phyloP scores from a whole-genome alignment of 2,113 vertebrate species.

The Tilapia sparmanii region DNA sequence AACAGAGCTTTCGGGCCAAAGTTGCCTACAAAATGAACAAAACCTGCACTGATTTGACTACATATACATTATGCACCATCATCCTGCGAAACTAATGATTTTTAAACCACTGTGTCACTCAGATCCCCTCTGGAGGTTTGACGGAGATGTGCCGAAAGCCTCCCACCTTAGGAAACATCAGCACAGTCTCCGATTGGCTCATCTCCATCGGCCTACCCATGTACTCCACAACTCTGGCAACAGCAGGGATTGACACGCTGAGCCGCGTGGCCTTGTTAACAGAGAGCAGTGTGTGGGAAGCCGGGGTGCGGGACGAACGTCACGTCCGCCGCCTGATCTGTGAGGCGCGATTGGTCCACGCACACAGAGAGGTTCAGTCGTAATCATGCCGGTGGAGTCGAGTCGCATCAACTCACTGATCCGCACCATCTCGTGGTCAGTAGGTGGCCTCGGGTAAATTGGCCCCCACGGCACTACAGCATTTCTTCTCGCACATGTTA shows the following conservation, averaged over 20 bases:
- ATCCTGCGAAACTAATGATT: not conserved
- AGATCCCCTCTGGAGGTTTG: constrained; percentile 93
- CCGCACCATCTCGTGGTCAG: not conserved
- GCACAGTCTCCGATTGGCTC: constrained; percentile 87
- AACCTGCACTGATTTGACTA: not conserved
- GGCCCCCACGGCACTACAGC: not conserved
- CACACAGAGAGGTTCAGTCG: constrained; percentile 34
- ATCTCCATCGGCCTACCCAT: constrained; percentile 90
- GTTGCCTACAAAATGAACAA: not conserved
- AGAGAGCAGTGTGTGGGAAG: constrained; percentile 78
- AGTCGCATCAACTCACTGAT: constrained; percentile 15
- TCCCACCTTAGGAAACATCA: constrained; percentile 74
- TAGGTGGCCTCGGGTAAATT: not conserved
- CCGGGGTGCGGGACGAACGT: constrained; percentile 84
- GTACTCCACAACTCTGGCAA: constrained; percentile 76
- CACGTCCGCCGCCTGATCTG: constrained; percentile 83
- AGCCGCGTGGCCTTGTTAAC: constrained; percentile 82
- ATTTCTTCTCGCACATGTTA: constrained; percentile 20
- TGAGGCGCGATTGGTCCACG: constrained; percentile 79
- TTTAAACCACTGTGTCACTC: not conserved
- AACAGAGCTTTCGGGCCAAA: not conserved
- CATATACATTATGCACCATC: not conserved
- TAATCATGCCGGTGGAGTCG: constrained; percentile 2
- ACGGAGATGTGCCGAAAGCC: constrained; percentile 91
- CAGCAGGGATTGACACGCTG: constrained; percentile 81